Percentiles rank a stretch among this genome's conserved stretches.
phyloP scores from a whole-genome alignment of 2,888 invertebrate species.

The Aphodius granarius region DNA sequence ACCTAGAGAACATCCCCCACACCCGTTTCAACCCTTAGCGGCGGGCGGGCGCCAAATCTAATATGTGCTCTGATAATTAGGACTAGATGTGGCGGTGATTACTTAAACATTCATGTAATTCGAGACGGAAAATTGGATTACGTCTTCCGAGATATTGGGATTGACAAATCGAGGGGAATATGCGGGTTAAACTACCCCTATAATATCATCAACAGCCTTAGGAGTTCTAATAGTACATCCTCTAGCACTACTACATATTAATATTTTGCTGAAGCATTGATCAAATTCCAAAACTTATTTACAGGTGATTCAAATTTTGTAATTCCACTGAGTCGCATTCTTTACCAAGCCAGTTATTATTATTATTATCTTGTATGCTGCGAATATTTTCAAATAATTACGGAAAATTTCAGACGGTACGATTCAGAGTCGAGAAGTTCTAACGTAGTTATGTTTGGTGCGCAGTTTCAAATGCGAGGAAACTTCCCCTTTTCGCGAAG shows the following conservation, averaged over 20 bases:
- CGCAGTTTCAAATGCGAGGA: neutral
- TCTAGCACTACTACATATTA: too few species aligned
- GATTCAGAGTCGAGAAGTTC: neutral
- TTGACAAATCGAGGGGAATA: neutral
- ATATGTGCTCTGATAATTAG: neutral
- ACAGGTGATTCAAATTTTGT: too few species aligned
- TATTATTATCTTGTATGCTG: neutral
- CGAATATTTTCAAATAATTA: neutral
- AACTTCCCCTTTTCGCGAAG: neutral
- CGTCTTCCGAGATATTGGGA: neutral
- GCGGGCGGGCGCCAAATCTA: neutral
- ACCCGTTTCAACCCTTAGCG: neutral
- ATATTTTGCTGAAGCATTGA: too few species aligned
- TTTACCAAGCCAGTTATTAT: neutral
- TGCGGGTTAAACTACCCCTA: too few species aligned
- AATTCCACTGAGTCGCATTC: too few species aligned
- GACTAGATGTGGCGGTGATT: neutral
- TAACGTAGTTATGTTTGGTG: neutral
- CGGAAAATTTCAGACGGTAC: neutral
- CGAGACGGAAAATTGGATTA: neutral
- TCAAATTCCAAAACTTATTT: too few species aligned
- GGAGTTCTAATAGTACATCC: too few species aligned
- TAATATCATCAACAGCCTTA: too few species aligned
- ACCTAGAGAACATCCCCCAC: neutral
- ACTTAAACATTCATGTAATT: neutral